These are phyloP conservation scores for Microhierax caerulescens DNA, from an alignment of 2,797 vertebrate genomes.

Conservation along the genomic window DNA sequence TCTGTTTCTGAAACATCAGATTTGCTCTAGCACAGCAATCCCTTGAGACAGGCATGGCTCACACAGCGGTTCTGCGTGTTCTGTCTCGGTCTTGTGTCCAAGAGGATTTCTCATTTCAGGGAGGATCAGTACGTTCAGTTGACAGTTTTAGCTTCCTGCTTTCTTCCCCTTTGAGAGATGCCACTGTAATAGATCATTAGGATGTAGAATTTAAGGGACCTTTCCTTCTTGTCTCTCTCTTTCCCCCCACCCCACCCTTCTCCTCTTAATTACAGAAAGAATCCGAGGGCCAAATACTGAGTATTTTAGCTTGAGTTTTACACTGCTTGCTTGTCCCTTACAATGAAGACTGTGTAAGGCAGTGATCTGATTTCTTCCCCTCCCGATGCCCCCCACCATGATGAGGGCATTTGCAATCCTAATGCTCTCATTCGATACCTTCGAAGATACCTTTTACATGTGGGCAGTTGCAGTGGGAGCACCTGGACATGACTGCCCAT, in stretches of 20 bases:
- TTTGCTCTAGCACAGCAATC: not conserved
- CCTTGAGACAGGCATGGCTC: not conserved
- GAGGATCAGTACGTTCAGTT: not conserved
- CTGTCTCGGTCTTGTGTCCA: not conserved
- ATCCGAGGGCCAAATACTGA: not conserved
- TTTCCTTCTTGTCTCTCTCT: not conserved
- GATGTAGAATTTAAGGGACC: not conserved
- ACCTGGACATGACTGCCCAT: not conserved
- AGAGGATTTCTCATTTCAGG: not conserved
- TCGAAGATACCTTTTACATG: not conserved
- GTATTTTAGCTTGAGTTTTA: not conserved
- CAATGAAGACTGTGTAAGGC: not conserved
- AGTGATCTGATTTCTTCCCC: not conserved
- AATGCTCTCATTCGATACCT: not conserved
- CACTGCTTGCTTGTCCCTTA: not conserved
- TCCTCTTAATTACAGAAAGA: not conserved
- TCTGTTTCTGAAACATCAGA: not conserved
- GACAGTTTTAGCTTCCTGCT: not conserved
- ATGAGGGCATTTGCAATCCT: not conserved
- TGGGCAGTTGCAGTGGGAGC: rapidly evolving
- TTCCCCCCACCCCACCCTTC: too few relatives aligned
- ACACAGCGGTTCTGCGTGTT: not conserved
- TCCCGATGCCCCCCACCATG: rapidly evolving
- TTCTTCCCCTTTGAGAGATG: not conserved
- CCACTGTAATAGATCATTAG: not conserved